phyloP scores from a whole-genome alignment of 2,797 vertebrate species.

The Fundulus diaphanus region DNA sequence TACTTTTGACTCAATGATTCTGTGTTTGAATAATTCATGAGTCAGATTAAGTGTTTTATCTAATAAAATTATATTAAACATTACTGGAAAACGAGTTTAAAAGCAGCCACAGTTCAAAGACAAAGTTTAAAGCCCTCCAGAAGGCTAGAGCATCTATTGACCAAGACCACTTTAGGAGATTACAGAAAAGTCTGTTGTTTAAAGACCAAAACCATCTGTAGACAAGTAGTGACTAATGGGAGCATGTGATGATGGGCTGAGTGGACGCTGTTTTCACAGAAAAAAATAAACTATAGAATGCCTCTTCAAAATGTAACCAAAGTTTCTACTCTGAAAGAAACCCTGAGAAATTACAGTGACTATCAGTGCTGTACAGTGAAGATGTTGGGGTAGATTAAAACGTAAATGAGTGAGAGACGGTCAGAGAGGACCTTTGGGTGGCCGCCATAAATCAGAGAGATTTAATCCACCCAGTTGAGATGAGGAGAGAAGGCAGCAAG shows the following conservation, averaged over 20 bases:
- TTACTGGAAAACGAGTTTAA: not conserved
- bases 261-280: conserved; percentile 39
- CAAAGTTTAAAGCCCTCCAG: not conserved
- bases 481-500: conserved; percentile 78
- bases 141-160: not conserved
- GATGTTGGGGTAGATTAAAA: conserved; percentile 85
- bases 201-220: conserved; percentile 61
- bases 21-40: not conserved
- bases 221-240: conserved; percentile 69
- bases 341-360: conserved; percentile 51
- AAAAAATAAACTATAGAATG: conserved; percentile 42
- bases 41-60: too few species aligned
- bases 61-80: too few species aligned
- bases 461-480: conserved; percentile 85
- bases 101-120: not conserved
- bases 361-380: conserved; percentile 32
- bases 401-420: conserved; percentile 58
- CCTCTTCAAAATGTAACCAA: conserved; percentile 59
- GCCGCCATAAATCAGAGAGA: conserved; percentile 53
- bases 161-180: not conserved
- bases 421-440: conserved; percentile 63
- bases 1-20: not conserved
- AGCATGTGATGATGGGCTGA: conserved; percentile 70
- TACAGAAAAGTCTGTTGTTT: not conserved
- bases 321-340: conserved; percentile 61